phyloP scores from a whole-genome alignment of 1,140 invertebrate species.

The Sycophila sp. region DNA sequence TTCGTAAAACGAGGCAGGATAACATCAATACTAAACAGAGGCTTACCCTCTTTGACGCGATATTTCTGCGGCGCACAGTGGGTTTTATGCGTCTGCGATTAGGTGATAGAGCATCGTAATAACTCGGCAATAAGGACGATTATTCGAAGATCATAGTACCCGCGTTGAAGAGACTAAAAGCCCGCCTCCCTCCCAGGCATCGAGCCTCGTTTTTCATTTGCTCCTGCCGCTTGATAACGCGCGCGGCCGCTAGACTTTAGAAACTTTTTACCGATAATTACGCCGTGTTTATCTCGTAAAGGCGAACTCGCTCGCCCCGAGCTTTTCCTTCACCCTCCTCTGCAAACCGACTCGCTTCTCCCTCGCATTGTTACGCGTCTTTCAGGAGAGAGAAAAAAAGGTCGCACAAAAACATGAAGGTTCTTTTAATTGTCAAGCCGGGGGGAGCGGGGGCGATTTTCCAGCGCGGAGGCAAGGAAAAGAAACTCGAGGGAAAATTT shows the following conservation, averaged over 20 bases:
- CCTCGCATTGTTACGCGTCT: background rate
- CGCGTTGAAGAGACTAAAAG: slow-evolving; percentile 16
- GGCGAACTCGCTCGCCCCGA: too few relatives aligned
- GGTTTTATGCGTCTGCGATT: too few relatives aligned
- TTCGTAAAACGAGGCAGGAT: background rate
- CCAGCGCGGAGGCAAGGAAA: background rate
- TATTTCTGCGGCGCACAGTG: background rate
- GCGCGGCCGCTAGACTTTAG: slow-evolving; percentile 31
- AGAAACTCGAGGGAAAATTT: background rate
- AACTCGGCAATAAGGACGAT: slow-evolving; percentile 55
- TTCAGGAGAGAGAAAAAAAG: background rate
- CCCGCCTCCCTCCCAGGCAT: background rate
- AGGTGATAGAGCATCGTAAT: slow-evolving; percentile 47
- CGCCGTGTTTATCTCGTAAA: slow-evolving; percentile 21
- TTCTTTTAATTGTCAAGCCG: background rate
- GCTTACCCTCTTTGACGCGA: too few relatives aligned
- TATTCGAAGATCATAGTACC: slow-evolving; percentile 52
- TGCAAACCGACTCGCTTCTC: too few relatives aligned
- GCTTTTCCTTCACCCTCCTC: too few relatives aligned
- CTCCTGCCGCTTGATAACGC: slow-evolving; percentile 43
- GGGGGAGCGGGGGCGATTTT: background rate
- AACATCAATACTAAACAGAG: too few relatives aligned
- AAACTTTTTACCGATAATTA: slow-evolving; percentile 35
- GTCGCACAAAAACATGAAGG: background rate
- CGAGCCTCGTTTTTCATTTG: slow-evolving; percentile 48